phyloP scores from a whole-genome alignment of 2,113 vertebrate genomes.

The Marmota monax region DNA sequence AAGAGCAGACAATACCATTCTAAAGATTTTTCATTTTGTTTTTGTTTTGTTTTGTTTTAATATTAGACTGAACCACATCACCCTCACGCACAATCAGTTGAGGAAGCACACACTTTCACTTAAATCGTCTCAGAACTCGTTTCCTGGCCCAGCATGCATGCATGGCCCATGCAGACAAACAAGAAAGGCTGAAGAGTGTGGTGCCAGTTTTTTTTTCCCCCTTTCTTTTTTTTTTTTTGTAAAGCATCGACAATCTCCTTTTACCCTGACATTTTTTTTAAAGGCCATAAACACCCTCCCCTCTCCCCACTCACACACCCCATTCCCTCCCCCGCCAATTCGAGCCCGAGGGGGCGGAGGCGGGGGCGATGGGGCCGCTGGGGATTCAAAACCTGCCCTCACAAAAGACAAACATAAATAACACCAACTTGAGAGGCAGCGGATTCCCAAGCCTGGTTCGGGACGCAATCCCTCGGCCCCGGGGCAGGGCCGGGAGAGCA shows the following conservation, averaged over 20 bases:
- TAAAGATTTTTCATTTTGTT: constrained; percentile 47
- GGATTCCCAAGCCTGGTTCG: constrained; percentile 72
- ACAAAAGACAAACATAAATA: constrained; percentile 83
- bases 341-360: constrained; percentile 67
- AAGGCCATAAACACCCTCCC: constrained; percentile 51
- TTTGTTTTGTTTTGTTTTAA: constrained; percentile 43
- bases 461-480: constrained; percentile 73
- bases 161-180: constrained; percentile 79
- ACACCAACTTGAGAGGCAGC: constrained; percentile 84
- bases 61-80: constrained; percentile 29
- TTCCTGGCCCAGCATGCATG: constrained; percentile 77
- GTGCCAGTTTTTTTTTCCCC: background rate
- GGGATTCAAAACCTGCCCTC: constrained; percentile 81
- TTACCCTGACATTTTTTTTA: constrained; percentile 33
- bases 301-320: background rate
- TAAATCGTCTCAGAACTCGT: constrained; percentile 62
- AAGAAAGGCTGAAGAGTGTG: constrained; percentile 69
- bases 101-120: constrained; percentile 67
- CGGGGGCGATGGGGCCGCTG: constrained; percentile 68
- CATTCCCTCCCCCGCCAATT: constrained; percentile 64
- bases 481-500: constrained; percentile 78
- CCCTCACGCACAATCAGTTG: constrained; percentile 32
- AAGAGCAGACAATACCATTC: background rate
- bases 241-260: constrained; percentile 48
- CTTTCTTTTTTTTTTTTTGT: background rate